Conservation (phyloP, 2,113 vertebrate species). For the Rhinogobius similis region DNA sequence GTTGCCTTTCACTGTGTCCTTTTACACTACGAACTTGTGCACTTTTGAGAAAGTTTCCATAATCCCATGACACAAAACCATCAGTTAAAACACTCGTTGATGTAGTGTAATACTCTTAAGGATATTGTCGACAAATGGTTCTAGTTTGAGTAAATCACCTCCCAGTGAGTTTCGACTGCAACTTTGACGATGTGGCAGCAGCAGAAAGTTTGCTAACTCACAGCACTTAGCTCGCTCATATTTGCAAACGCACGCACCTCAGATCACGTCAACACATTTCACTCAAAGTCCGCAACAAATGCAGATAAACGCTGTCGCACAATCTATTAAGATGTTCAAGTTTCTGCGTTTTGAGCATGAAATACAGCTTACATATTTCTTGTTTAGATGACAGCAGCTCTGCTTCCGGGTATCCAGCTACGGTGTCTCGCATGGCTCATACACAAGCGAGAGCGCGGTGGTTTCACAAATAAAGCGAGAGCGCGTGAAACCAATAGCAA, state of each 20-base stretch:
- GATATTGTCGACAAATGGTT: neutral
- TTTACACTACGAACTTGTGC: too few relatives aligned
- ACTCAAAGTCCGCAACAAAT: neutral
- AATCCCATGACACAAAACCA: neutral
- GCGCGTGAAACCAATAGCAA: neutral
- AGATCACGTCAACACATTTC: neutral
- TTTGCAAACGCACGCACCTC: neutral
- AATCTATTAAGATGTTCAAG: accelerated
- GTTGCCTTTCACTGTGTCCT: too few relatives aligned
- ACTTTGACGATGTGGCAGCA: constrained; percentile 68
- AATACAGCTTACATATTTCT: constrained; percentile 62
- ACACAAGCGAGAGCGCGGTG: neutral
- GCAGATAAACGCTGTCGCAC: neutral
- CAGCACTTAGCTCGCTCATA: neutral
- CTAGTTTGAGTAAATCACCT: neutral
- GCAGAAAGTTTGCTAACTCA: constrained; percentile 41
- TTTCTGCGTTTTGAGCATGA: neutral
- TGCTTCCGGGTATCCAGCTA: constrained; percentile 54
- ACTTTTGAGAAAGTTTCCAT: neutral
- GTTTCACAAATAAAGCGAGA: too few relatives aligned
- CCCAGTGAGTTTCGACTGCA: neutral
- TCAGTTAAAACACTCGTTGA: neutral
- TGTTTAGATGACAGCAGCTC: constrained; percentile 17
- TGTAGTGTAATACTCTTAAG: neutral
- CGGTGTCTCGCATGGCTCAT: constrained; percentile 17